Base-by-base conservation (phyloP, 1,140 invertebrate species). In the Lutraria rhynchaena region DNA sequence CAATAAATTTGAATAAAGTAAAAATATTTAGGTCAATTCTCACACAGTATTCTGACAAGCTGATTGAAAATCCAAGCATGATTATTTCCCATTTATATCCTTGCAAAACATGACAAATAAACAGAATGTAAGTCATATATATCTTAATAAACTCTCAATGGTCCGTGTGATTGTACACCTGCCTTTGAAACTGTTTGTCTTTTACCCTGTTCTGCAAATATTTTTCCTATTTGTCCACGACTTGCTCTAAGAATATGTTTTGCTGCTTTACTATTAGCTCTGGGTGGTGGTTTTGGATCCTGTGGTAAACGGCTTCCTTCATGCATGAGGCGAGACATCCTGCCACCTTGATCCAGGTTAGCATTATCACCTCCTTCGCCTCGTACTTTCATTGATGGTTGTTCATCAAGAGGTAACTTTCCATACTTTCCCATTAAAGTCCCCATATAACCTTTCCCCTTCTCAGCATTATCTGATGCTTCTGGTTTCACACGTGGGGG, bases 321-420 rank as follows among this genome's bases (percentile, higher is more conserved):
- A 53, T 89, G 85, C 86, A 91, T 88, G 58, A 91, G 55, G 17
- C 86, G 83, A 24, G 86, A 87, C 87, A 91, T 88, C 51, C 90
- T 69, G 13, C 88, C 87, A 53, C 90, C 90, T 81, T 87, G 83
- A 63, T 89, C 89, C 13, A 90, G 81, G 29, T 85, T 84, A 4
- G 89, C 89, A 61, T 86, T 86, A 15, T 88, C 87, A 58, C 67
- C 58, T 9, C 86, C 91, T 63, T 89, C 86, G 0, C 83, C 86
- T 67, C 85, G 89, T 0, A 92, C 90, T 55, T 87, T 84, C 15
- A 89, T 87, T 22, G 73, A 85, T 5, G 88, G 87, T 71, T 87
- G 77, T 15, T 82, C 78, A 33, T 85, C 77, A 37, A 55, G 35
- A 27, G 85, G 81, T 44, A 85, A 77, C 11, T 85, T 83, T 0